phyloP scores from a whole-genome alignment of 2,113 vertebrate species.

The Phylloscopus trochiloides region DNA sequence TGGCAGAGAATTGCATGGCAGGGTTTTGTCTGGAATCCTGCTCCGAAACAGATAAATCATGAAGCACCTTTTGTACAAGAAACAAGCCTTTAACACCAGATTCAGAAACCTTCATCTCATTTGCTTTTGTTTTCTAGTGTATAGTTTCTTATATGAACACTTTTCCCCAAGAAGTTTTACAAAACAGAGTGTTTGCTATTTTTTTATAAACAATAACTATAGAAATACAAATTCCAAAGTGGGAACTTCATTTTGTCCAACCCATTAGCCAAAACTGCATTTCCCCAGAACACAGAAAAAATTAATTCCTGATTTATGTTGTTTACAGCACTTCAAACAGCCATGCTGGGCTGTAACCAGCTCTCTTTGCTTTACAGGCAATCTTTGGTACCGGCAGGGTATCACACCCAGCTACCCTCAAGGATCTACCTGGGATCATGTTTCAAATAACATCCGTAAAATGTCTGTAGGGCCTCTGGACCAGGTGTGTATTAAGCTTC shows the following conservation, averaged over 20 bases:
- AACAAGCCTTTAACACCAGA: background rate
- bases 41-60: background rate
- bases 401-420: constrained; percentile 93
- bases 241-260: background rate
- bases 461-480: constrained; percentile 93
- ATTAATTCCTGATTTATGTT: background rate
- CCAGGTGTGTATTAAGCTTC: constrained; percentile 79
- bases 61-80: background rate
- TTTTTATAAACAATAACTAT: background rate
- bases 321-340: background rate
- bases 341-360: background rate
- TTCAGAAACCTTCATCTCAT: background rate
- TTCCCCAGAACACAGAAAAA: background rate
- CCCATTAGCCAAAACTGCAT: background rate
- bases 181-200: background rate
- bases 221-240: background rate
- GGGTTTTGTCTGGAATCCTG: background rate
- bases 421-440: constrained; percentile 90
- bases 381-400: constrained; percentile 90
- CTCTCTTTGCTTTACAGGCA: constrained; percentile 70
- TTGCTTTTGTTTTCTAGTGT: background rate
- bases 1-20: background rate
- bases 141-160: background rate
- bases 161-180: background rate
- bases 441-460: constrained; percentile 93